A percentile compares a stretch with the other conserved stretches of the same genome.
Evolutionary conservation across 2,113 vertebrate genomes (phyloP).

Genomic region (Psophia crepitans): DNA sequence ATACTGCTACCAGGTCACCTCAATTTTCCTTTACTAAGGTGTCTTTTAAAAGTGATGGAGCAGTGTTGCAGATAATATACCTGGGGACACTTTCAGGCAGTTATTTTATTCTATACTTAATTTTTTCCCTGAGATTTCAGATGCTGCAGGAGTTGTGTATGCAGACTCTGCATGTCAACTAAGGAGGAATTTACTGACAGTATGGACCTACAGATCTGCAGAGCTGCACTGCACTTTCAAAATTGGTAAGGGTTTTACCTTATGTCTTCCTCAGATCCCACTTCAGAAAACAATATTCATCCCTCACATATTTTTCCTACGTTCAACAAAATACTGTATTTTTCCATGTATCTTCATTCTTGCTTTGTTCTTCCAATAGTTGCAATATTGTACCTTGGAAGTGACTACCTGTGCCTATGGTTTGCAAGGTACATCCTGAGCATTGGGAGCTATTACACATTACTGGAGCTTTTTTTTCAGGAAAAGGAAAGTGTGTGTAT

Average conservation of each 20-base stretch:
- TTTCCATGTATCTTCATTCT: neutral
- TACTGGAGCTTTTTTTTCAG: neutral
- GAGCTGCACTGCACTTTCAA: neutral
- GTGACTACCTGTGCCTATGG: neutral
- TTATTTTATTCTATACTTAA: neutral
- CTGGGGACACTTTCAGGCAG: neutral
- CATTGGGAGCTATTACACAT: neutral
- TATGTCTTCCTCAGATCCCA: neutral
- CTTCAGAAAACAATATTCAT: neutral
- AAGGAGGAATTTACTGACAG: neutral
- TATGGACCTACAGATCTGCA: neutral
- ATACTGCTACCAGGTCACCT: neutral
- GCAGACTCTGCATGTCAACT: neutral
- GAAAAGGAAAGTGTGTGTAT: neutral
- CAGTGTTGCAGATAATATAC: neutral
- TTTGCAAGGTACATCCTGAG: neutral
- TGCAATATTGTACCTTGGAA: neutral
- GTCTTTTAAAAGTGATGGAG: neutral
- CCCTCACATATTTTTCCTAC: neutral
- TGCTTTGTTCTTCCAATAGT: neutral
- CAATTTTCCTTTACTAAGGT: neutral
- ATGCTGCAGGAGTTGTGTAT: neutral
- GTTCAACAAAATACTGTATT: neutral
- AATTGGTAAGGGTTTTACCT: neutral
- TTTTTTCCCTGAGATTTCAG: neutral